These are phyloP conservation scores for Megastigmus dorsalis DNA, from an alignment of 2,888 invertebrate species.

Conservation along the genomic window DNA sequence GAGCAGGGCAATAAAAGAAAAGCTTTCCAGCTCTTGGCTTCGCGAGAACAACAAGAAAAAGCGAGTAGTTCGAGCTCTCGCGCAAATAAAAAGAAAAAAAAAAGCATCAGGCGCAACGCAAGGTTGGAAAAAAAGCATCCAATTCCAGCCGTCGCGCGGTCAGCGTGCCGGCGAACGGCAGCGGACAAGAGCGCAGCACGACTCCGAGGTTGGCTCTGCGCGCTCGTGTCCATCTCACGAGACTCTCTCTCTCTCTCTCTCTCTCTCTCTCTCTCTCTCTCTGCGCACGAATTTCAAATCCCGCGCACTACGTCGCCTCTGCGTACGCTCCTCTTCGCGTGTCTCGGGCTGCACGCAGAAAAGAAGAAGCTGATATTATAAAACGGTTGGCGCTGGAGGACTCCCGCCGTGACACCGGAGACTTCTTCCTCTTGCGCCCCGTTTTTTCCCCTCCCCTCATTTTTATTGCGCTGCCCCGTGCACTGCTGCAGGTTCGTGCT, in stretches of 20 bases:
- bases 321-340: not conserved
- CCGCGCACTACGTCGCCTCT: not conserved
- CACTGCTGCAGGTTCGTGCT: not conserved
- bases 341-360: not conserved
- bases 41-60: too few relatives aligned
- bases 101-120: too few relatives aligned
- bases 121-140: conserved; percentile 25
- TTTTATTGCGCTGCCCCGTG: not conserved
- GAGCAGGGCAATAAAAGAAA: too few relatives aligned
- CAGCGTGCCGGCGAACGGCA: not conserved
- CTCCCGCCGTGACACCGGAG: conserved; percentile 21
- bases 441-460: not conserved
- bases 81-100: not conserved
- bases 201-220: not conserved
- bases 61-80: too few relatives aligned
- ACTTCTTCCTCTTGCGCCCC: not conserved
- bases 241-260: too few relatives aligned
- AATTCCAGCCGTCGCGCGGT: conserved; percentile 25
- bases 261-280: too few relatives aligned
- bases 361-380: conserved; percentile 22
- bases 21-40: too few relatives aligned
- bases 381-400: conserved; percentile 23
- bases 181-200: conserved; percentile 28
- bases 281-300: conserved; percentile 25
- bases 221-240: not conserved